A percentile compares a stretch with the other conserved stretches of the same genome.
Evolutionary conservation across 2,113 vertebrate genomes (phyloP).

Genomic region (Bujurquina vittata): DNA sequence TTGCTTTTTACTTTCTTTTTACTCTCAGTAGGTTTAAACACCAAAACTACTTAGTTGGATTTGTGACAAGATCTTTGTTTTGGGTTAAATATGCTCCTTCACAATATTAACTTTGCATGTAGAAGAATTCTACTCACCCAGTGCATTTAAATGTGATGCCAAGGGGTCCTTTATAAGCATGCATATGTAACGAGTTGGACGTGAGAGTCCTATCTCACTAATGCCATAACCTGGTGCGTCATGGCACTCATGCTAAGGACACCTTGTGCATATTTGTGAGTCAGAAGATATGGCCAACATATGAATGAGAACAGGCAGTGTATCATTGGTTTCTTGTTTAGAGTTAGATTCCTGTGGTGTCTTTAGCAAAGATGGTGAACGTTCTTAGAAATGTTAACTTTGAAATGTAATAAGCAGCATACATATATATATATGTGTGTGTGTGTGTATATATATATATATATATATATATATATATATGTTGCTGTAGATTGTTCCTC

Average conservation of each 20-base stretch:
- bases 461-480: not conserved
- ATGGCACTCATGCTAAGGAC: not conserved
- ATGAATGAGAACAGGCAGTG: not conserved
- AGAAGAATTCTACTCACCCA: too few species aligned
- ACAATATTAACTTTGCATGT: not conserved
- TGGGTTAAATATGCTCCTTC: not conserved
- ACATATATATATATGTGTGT: too few species aligned
- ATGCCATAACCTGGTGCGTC: not conserved
- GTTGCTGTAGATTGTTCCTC: not conserved
- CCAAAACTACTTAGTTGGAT: too few species aligned
- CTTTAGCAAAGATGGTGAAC: not conserved
- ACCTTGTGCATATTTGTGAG: not conserved
- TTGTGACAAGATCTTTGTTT: not conserved
- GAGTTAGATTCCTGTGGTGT: not conserved
- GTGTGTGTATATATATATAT: too few species aligned
- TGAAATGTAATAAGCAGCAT: not conserved
- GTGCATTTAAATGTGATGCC: not conserved
- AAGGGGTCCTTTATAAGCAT: not conserved
- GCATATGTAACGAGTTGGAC: not conserved
- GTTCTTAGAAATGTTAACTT: not conserved
- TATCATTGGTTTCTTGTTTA: not conserved
- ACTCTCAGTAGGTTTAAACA: too few species aligned
- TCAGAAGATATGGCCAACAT: not conserved
- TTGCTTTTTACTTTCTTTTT: too few species aligned
- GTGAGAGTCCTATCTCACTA: not conserved